Conservation (phyloP, 2,888 invertebrate genomes). For the Leptinotarsa tumamoca region DNA sequence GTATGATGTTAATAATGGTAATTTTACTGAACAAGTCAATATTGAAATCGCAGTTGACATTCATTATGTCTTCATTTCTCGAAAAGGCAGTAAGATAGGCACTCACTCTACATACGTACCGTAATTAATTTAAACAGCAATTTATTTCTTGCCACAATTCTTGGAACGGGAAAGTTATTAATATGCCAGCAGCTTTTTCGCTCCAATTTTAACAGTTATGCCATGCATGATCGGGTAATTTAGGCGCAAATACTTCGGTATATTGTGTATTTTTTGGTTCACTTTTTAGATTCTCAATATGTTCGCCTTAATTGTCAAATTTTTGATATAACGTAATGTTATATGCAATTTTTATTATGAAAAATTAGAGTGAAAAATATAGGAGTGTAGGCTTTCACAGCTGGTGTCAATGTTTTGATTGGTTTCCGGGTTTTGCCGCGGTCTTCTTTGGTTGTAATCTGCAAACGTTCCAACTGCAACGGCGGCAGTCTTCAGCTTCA, state of each 20-base stretch:
- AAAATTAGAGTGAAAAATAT: neutral
- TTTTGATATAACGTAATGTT: neutral
- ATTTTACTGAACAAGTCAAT: slow-evolving; percentile 3
- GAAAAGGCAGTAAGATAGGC: neutral
- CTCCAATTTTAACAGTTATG: slow-evolving; percentile 31
- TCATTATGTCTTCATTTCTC: slow-evolving; percentile 11
- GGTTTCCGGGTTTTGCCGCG: too few species aligned
- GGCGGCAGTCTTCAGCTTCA: too few species aligned
- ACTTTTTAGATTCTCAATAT: neutral
- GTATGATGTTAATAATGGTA: slow-evolving; percentile 4
- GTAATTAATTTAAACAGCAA: slow-evolving; percentile 17
- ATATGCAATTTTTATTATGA: neutral
- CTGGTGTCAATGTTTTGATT: too few species aligned
- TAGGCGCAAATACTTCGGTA: slow-evolving; percentile 29
- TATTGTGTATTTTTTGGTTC: slow-evolving; percentile 12
- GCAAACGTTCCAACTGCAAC: too few species aligned
- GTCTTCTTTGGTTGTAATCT: too few species aligned
- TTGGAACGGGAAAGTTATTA: slow-evolving; percentile 33
- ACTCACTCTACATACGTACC: slow-evolving; percentile 14
- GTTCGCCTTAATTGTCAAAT: neutral
- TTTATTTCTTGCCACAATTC: slow-evolving; percentile 20
- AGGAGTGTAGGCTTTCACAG: neutral
- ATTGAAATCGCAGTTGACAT: slow-evolving; percentile 18
- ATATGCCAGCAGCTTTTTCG: slow-evolving; percentile 31
- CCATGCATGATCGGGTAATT: slow-evolving; percentile 29